Evolutionary conservation across 2,113 vertebrate species (phyloP).

Genomic region (Nematolebias whitei): DNA sequence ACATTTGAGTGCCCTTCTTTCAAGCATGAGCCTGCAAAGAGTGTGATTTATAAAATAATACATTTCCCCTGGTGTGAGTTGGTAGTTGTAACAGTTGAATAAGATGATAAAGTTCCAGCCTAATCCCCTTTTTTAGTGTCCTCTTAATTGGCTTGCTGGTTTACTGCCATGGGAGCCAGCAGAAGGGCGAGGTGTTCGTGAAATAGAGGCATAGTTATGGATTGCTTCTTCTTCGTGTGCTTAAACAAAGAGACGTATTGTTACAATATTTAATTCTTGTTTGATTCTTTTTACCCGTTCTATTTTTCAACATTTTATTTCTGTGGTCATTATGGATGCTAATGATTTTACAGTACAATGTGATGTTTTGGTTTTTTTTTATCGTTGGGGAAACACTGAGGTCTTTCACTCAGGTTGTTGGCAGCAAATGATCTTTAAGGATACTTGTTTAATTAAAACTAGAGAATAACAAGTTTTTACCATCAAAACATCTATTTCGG

Average conservation of each 20-base stretch:
- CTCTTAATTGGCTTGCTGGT: slow-evolving; percentile 76
- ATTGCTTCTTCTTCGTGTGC: slow-evolving; percentile 28
- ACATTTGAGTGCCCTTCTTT: slow-evolving; percentile 21
- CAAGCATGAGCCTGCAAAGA: slow-evolving; percentile 28
- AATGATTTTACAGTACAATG: slow-evolving; percentile 70
- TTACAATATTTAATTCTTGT: slow-evolving; percentile 24
- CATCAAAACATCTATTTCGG: background rate
- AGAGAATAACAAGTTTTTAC: background rate
- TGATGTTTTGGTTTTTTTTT: slow-evolving; percentile 53
- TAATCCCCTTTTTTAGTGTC: slow-evolving; percentile 74
- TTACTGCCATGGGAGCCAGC: slow-evolving; percentile 53
- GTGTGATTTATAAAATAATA: slow-evolving; percentile 66
- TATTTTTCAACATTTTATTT: slow-evolving; percentile 7
- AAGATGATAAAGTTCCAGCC: slow-evolving; percentile 65
- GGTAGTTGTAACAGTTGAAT: slow-evolving; percentile 40
- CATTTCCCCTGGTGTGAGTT: slow-evolving; percentile 45
- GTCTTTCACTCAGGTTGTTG: slow-evolving; percentile 34
- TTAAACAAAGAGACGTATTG: slow-evolving; percentile 15
- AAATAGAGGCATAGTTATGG: background rate
- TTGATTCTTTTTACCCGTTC: slow-evolving; percentile 6
- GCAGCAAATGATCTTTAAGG: slow-evolving; percentile 6
- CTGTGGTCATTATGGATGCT: slow-evolving; percentile 46
- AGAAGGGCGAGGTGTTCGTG: slow-evolving; percentile 36
- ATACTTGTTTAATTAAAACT: background rate
- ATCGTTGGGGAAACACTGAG: slow-evolving; percentile 30